phyloP scores from a whole-genome alignment of 1,140 invertebrate species.

The Dendrolimus kikuchii region DNA sequence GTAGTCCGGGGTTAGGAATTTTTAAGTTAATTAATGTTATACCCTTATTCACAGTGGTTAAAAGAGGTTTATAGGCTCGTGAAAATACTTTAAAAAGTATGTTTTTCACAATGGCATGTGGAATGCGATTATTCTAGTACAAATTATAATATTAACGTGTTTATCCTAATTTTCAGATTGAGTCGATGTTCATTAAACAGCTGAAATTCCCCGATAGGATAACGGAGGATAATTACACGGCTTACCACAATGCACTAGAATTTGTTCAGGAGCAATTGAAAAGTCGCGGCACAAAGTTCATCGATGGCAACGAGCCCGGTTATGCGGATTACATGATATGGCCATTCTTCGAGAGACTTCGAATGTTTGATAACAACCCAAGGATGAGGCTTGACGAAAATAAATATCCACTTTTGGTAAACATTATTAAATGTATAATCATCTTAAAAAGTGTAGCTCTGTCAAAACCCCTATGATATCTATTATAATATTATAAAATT shows the following conservation, averaged over 20 bases:
- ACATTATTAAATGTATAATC: constrained; percentile 9
- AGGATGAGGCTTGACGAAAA: constrained; percentile 24
- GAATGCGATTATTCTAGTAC: too few species aligned
- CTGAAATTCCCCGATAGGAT: constrained; percentile 30
- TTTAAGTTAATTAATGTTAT: too few species aligned
- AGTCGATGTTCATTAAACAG: constrained; percentile 32
- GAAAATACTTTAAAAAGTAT: too few species aligned
- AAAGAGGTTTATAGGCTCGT: too few species aligned
- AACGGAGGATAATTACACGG: constrained; percentile 28
- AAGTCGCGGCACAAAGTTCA: constrained; percentile 77
- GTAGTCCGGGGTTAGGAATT: too few species aligned
- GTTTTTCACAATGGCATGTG: too few species aligned
- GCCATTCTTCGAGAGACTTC: constrained; percentile 87
- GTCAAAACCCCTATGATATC: not conserved
- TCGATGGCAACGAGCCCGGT: constrained; percentile 80
- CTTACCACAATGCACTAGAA: constrained; percentile 26
- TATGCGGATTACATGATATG: constrained; percentile 93
- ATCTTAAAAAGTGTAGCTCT: not conserved
- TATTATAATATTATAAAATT: too few species aligned
- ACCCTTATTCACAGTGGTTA: too few species aligned
- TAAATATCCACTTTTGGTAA: constrained; percentile 40
- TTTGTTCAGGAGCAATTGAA: constrained; percentile 60
- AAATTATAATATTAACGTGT: too few species aligned
- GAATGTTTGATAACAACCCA: constrained; percentile 48
- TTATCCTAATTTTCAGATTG: constrained; percentile 29